Percentiles rank a stretch among this genome's conserved stretches.
Conservation (phyloP, 2,113 vertebrate genomes). For the Nothobranchius furzeri region DNA sequence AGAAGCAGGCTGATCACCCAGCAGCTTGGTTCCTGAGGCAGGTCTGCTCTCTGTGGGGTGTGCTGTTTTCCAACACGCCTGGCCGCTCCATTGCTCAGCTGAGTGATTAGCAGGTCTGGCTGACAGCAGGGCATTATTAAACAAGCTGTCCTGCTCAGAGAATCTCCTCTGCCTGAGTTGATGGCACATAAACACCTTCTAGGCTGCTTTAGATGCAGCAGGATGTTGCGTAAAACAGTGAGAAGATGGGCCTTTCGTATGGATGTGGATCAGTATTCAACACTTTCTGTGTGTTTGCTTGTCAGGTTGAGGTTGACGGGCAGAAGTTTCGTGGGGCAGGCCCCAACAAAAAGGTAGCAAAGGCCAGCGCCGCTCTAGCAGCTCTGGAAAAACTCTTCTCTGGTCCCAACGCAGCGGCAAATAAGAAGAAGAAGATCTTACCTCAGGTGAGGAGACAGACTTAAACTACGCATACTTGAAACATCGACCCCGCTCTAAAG, state of each 20-base stretch:
- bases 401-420: slow-evolving; percentile 94
- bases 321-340: slow-evolving; percentile 98
- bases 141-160: slow-evolving; percentile 57
- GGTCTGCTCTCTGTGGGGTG: slow-evolving; percentile 51
- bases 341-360: slow-evolving; percentile 99
- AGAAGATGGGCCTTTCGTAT: too few relatives aligned
- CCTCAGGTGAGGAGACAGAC: slow-evolving; percentile 83
- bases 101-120: slow-evolving; percentile 68
- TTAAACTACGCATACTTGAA: neutral
- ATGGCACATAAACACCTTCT: slow-evolving; percentile 29
- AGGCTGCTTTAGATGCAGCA: slow-evolving; percentile 13
- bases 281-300: slow-evolving; percentile 3
- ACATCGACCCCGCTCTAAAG: slow-evolving; percentile 2
- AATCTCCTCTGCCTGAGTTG: slow-evolving; percentile 33
- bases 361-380: slow-evolving; percentile 96
- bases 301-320: slow-evolving; percentile 97
- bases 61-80: slow-evolving; percentile 64
- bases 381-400: slow-evolving; percentile 98
- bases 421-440: slow-evolving; percentile 97
- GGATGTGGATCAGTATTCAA: neutral
- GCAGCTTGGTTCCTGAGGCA: slow-evolving; percentile 27
- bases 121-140: slow-evolving; percentile 65
- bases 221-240: neutral
- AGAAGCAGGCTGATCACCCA: slow-evolving; percentile 28
- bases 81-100: slow-evolving; percentile 68